phyloP scores from a whole-genome alignment of 1,140 invertebrate genomes.

The Apis dorsata region DNA sequence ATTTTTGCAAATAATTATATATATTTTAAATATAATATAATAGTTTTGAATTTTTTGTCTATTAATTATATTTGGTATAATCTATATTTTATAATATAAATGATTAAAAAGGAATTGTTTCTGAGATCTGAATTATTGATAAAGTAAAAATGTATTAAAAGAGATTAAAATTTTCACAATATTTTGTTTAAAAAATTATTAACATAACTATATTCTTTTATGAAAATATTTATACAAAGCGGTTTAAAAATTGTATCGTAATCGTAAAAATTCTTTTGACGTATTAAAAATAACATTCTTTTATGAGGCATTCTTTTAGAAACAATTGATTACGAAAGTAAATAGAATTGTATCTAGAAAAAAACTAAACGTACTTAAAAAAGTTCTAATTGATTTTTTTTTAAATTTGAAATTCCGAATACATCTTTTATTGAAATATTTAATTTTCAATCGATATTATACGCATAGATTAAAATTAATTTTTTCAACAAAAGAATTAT shows the following conservation, averaged over 20 bases:
- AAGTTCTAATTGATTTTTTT: neutral
- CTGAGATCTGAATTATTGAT: neutral
- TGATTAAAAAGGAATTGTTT: neutral
- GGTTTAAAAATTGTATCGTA: neutral
- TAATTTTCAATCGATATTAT: neutral
- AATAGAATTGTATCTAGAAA: neutral
- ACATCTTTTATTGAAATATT: neutral
- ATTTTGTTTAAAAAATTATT: neutral
- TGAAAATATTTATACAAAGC: neutral
- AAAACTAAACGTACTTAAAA: neutral
- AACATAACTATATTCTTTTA: neutral
- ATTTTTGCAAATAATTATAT: too few species aligned
- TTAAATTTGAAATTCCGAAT: neutral
- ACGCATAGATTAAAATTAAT: neutral
- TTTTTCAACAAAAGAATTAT: neutral
- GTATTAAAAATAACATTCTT: neutral
- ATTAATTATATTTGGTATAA: too few species aligned
- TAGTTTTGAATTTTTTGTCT: too few species aligned
- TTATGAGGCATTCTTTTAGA: neutral
- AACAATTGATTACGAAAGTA: neutral
- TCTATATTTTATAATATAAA: too few species aligned
- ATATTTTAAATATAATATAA: too few species aligned
- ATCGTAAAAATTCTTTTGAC: neutral
- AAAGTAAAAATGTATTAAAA: too few species aligned
- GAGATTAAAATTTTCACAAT: neutral